Base-by-base conservation (phyloP, 2,888 invertebrate genomes). In the Meta bourneti region DNA sequence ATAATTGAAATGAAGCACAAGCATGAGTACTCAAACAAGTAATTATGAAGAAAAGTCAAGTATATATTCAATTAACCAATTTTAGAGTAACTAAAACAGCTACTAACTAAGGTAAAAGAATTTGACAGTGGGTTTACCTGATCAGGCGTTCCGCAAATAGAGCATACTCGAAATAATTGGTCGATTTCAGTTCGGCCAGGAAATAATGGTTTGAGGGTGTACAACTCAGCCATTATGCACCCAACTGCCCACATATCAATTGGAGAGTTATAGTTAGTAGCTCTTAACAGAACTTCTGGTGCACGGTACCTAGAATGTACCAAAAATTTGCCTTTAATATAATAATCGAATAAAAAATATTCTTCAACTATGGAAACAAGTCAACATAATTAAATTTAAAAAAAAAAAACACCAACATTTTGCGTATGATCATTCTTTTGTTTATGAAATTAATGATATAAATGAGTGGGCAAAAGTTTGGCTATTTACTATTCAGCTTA, bases 231-330 rank as follows among this genome's bases (percentile, higher is more conserved):
- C 96, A 98, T 98, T 94, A 99, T 99, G 94, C 99, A 99, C 75
- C 99, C 99, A 81, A 99, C 97, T 4, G 99, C 99, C 99, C 99
- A 99, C 93, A 99, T 96, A 95, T 99, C 99, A 93, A 99, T 99
- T 0, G 99, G 98, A 92, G 98, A 98, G 94, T 97, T 98, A 95
- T 99, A 99, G 93, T 97, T 97, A 1, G 98, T 98, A 83, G 99
- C 99, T 94, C 99, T 98, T 34, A 99, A 96, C 83, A 99, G 95
- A 77, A 99, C 99, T 95, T 98, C 98, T 0, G 98, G 98, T 0
- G 98, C 98, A 93, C 98, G 96, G 95, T 98, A 98, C 97, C 97
- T 97, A 94, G 93, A 93, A 82, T 54, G 34, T 34, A 34, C 34
- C 34, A 34, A 34, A 34, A 1, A 48, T 16, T 16, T 20, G n/a